These are phyloP conservation scores for Megathymus violae DNA, from an alignment of 1,140 invertebrate genomes.

Conservation along the genomic window DNA sequence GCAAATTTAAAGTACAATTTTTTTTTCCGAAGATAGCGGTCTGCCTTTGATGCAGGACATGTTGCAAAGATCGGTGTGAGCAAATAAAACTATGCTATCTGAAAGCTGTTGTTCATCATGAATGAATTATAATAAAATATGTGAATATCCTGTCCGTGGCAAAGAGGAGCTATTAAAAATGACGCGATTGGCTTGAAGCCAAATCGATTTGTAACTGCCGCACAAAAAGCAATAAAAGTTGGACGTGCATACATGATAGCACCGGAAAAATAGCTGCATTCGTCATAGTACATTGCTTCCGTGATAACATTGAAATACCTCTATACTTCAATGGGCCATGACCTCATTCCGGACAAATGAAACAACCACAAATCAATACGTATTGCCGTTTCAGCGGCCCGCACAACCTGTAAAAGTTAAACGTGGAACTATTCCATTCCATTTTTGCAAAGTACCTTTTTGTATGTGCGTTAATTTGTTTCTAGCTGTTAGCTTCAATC, in stretches of 20 bases:
- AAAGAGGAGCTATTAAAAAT: constrained; percentile 74
- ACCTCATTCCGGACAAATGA: constrained; percentile 32
- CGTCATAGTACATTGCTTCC: constrained; percentile 61
- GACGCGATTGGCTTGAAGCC: constrained; percentile 73
- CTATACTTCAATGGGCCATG: constrained; percentile 36
- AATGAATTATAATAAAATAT: constrained; percentile 51
- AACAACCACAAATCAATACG: constrained; percentile 32
- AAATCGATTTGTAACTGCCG: constrained; percentile 79
- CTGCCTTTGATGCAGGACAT: constrained; percentile 2
- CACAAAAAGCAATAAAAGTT: constrained; percentile 78
- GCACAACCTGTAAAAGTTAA: constrained; percentile 29
- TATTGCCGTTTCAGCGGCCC: constrained; percentile 27
- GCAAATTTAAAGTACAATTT: no score
- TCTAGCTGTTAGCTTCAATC: background rate
- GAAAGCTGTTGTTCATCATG: constrained; percentile 34
- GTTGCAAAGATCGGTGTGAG: background rate
- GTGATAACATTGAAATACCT: constrained; percentile 53
- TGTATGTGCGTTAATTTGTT: background rate
- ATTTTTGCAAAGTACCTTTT: constrained; percentile 18
- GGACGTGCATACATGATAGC: constrained; percentile 74
- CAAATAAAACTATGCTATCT: constrained; percentile 4
- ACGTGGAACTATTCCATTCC: constrained; percentile 13
- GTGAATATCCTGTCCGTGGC: constrained; percentile 54
- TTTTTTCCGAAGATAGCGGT: background rate
- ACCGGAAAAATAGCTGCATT: constrained; percentile 69